phyloP scores from a whole-genome alignment of 2,888 invertebrate genomes.

The Lasioglossum morio region DNA sequence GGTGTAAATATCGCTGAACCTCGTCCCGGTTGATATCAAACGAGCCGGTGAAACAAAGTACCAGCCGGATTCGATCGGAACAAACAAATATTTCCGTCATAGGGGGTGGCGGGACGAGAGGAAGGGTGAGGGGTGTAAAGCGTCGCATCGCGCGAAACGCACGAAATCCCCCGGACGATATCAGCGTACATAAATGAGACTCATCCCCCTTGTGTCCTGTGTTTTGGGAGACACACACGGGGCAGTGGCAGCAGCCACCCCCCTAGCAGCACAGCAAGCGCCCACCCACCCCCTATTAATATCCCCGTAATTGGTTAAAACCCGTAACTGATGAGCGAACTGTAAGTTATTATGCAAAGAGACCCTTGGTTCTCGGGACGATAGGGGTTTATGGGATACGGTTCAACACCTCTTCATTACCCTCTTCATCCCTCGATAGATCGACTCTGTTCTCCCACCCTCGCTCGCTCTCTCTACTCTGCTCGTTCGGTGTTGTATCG shows the following conservation, averaged over 20 bases:
- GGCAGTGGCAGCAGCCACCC: neutral
- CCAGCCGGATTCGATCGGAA: conserved; percentile 27
- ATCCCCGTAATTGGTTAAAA: conserved; percentile 83
- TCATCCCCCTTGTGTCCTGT: conserved; percentile 47
- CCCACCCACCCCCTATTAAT: conserved; percentile 70
- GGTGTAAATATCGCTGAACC: neutral
- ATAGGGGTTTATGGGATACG: conserved; percentile 81
- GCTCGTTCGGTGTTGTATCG: conserved; percentile 48
- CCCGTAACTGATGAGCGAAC: conserved; percentile 84
- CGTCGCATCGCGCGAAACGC: conserved; percentile 50
- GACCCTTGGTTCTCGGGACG: conserved; percentile 77
- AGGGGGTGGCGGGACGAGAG: neutral
- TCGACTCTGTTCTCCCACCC: conserved; percentile 19
- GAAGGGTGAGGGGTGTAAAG: neutral
- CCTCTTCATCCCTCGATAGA: conserved; percentile 77
- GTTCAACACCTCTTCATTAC: conserved; percentile 84
- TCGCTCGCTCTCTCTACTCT: neutral
- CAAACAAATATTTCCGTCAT: conserved; percentile 46
- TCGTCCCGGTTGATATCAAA: neutral
- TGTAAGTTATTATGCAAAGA: conserved; percentile 81
- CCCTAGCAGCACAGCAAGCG: neutral
- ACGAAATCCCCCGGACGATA: conserved; percentile 58
- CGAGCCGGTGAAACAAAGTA: neutral
- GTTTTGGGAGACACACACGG: conserved; percentile 56
- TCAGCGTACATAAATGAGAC: conserved; percentile 52